Evolutionary conservation across 2,113 vertebrate species (phyloP).

Genomic region (Ochotona princeps): DNA sequence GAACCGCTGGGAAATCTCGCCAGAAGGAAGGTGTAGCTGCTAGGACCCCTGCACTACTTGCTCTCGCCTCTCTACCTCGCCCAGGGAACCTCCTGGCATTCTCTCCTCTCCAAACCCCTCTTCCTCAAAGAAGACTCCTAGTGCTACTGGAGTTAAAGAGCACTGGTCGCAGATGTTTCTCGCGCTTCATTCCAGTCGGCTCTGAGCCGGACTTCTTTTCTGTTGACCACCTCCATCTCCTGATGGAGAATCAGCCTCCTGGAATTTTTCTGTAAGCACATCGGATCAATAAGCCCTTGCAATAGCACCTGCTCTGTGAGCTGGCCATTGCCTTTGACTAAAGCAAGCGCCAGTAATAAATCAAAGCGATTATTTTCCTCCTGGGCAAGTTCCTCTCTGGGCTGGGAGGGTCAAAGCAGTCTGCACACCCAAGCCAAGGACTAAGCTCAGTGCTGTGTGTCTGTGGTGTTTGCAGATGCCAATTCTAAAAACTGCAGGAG

Average conservation of each 20-base stretch:
- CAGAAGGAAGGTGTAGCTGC: not conserved
- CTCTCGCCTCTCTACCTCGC: not conserved
- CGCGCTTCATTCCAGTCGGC: not conserved
- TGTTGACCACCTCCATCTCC: not conserved
- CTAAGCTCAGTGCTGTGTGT: not conserved
- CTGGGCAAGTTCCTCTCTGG: conserved; percentile 14
- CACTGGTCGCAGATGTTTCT: not conserved
- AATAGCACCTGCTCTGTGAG: conserved; percentile 59
- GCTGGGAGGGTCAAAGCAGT: conserved; percentile 2
- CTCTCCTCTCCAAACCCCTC: not conserved
- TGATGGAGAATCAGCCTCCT: not conserved
- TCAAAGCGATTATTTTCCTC: conserved; percentile 71
- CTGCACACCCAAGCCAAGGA: not conserved
- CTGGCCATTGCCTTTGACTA: conserved; percentile 67
- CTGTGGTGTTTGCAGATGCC: not conserved
- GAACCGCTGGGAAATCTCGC: not conserved
- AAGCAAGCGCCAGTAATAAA: conserved; percentile 56
- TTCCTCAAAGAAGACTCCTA: conserved; percentile 12
- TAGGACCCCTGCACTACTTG: not conserved
- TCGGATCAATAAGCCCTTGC: conserved; percentile 63
- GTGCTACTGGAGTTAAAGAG: not conserved
- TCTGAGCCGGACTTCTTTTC: not conserved
- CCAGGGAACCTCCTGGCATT: not conserved
- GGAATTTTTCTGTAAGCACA: conserved; percentile 32
- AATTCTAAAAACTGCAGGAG: conserved; percentile 1